These are phyloP conservation scores for Neotragus moschatus DNA, from an alignment of 2,113 vertebrate species.

Conservation along the genomic window DNA sequence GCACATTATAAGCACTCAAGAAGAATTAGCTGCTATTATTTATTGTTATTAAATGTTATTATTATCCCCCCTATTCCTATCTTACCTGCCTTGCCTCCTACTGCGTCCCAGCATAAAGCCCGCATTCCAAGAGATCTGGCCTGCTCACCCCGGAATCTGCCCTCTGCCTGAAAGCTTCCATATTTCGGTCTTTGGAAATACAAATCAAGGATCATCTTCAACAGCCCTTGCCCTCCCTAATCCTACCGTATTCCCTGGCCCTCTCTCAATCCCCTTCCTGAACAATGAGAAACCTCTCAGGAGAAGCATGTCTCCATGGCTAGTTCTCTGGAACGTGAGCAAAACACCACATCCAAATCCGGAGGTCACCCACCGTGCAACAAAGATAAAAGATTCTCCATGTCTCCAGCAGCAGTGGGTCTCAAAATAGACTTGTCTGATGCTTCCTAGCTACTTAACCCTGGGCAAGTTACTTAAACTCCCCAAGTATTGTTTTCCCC, in stretches of 20 bases:
- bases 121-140: background rate
- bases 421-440: background rate
- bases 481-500: background rate
- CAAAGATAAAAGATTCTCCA: background rate
- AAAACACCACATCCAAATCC: background rate
- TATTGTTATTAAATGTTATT: background rate
- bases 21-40: background rate
- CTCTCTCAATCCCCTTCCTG: background rate
- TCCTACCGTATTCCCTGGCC: background rate
- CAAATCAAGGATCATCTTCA: background rate
- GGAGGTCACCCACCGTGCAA: background rate
- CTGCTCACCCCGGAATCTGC: background rate
- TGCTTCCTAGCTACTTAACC: background rate
- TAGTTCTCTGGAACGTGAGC: background rate
- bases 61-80: background rate
- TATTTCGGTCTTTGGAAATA: background rate
- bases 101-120: background rate
- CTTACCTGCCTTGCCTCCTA: background rate
- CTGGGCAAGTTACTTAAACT: background rate
- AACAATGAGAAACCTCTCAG: background rate
- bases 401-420: background rate
- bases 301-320: background rate
- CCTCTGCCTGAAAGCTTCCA: background rate
- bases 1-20: background rate
- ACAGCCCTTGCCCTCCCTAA: background rate